These are phyloP conservation scores for Nephrotoma appendiculata DNA, from an alignment of 2,888 invertebrate genomes.

Conservation along the genomic window DNA sequence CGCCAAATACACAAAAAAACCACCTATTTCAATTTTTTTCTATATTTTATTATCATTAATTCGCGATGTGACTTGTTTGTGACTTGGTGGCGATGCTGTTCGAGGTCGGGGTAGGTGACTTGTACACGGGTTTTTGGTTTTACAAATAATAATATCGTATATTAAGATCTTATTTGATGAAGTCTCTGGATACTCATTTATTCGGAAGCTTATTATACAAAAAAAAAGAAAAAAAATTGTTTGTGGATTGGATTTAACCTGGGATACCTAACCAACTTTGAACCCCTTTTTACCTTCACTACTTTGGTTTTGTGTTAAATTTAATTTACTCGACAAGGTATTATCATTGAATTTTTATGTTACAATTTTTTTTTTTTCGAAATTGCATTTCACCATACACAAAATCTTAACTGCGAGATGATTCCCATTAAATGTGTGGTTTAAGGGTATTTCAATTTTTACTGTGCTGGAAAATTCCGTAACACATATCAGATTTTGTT, in stretches of 20 bases:
- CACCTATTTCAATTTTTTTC: background rate
- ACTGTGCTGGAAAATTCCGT: background rate
- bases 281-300: background rate
- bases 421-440: background rate
- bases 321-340: background rate
- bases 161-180: slow-evolving; percentile 5
- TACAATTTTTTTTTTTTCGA: background rate
- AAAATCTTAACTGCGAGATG: background rate
- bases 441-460: background rate
- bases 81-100: background rate
- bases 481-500: background rate
- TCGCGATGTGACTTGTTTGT: background rate
- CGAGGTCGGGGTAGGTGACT: background rate
- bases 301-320: background rate
- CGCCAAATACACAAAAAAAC: background rate
- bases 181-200: slow-evolving; percentile 5
- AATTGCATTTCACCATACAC: background rate
- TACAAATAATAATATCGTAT: slow-evolving; percentile 1
- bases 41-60: background rate
- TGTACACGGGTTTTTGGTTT: background rate
- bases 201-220: background rate
- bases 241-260: background rate
- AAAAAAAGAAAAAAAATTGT: background rate
- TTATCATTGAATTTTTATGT: background rate
- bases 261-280: background rate